phyloP scores from a whole-genome alignment of 35 echinoderm and acorn worm species.

The Apostichopus californicus region DNA sequence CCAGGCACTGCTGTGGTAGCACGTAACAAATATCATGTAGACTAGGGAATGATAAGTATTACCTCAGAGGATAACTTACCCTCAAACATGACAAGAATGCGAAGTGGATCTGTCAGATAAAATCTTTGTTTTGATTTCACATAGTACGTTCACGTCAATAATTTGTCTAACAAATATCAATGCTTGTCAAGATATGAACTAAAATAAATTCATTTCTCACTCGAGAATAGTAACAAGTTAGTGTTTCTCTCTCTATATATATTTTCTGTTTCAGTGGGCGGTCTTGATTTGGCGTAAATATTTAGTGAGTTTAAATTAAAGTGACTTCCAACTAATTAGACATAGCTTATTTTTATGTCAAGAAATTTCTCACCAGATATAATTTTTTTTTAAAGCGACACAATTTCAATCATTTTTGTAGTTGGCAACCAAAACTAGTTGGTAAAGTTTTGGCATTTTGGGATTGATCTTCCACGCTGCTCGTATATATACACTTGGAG shows the following conservation, averaged over 20 bases:
- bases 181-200: neutral
- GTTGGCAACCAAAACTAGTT: no score
- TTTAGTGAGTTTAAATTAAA: no score
- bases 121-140: conserved; percentile 38
- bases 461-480: no score
- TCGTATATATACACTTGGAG: no score
- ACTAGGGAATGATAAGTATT: neutral
- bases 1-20: neutral
- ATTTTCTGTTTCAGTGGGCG: no score
- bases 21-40: neutral
- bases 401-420: no score
- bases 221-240: no score
- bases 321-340: no score
- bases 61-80: conserved; percentile 14
- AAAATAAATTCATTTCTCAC: neutral
- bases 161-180: conserved; percentile 23
- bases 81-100: conserved; percentile 21
- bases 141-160: conserved; percentile 7
- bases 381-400: no score
- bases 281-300: no score
- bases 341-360: neutral
- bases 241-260: no score
- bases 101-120: conserved; percentile 9
- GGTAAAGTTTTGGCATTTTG: no score
- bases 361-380: neutral